Percentiles rank a stretch among this genome's conserved stretches.
Evolutionary conservation across 2,113 vertebrate genomes (phyloP).

Genomic region (Cyphomyrus discorhynchus): DNA sequence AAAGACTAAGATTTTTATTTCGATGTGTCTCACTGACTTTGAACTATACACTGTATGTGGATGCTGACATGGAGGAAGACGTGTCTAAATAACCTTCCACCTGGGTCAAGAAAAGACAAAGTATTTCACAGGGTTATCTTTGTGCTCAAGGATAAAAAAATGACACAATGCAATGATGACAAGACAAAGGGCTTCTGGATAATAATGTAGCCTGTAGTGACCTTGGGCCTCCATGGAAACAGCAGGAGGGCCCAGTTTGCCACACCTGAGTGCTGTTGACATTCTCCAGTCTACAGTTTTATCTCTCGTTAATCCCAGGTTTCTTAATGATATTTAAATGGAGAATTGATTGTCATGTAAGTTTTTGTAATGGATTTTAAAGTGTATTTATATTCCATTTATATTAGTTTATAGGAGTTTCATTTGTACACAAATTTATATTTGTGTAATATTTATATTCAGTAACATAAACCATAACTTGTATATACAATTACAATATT

Average conservation of each 20-base stretch:
- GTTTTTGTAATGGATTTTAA: neutral
- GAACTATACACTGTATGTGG: neutral
- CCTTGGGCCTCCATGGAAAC: neutral
- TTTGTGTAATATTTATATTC: neutral
- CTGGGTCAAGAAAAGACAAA: constrained; percentile 40
- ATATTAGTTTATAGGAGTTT: neutral
- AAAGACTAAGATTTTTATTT: neutral
- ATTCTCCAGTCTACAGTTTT: neutral
- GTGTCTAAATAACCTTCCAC: constrained; percentile 30
- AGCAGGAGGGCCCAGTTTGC: neutral
- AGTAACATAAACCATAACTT: neutral
- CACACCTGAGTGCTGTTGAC: neutral
- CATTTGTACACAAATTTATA: neutral
- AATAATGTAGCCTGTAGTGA: constrained; percentile 45
- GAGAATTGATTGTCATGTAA: neutral
- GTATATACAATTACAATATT: neutral
- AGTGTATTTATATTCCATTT: neutral
- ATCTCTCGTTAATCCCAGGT: neutral
- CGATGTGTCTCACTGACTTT: neutral
- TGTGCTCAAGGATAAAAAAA: constrained; percentile 41
- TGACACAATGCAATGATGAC: constrained; percentile 49
- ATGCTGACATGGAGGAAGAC: neutral
- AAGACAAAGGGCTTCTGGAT: constrained; percentile 26
- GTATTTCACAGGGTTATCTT: constrained; percentile 63
- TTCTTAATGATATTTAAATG: neutral